phyloP scores from a whole-genome alignment of 2,888 invertebrate genomes.

The Protodeltote pygarga region DNA sequence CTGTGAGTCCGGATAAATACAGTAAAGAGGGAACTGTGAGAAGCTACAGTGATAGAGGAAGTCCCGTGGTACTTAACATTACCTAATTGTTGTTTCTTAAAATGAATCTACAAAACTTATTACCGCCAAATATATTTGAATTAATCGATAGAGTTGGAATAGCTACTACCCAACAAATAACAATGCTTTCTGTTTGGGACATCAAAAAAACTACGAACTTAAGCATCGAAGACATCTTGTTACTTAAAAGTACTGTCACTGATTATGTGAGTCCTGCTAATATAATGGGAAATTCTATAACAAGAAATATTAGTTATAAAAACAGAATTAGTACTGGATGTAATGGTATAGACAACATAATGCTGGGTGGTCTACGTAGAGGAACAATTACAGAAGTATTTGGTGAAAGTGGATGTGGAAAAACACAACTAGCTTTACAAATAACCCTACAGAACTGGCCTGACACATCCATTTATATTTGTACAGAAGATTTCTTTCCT shows the following conservation, averaged over 20 bases:
- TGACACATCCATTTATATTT: slow-evolving; percentile 88
- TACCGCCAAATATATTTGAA: slow-evolving; percentile 69
- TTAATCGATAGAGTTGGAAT: slow-evolving; percentile 68
- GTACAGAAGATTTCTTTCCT: slow-evolving; percentile 91
- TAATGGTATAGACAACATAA: slow-evolving; percentile 84
- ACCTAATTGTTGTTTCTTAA: not conserved
- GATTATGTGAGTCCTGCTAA: slow-evolving; percentile 55
- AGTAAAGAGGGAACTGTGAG: too few species aligned
- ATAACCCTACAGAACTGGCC: slow-evolving; percentile 89
- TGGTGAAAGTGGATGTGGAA: slow-evolving; percentile 93
- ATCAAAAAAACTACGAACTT: slow-evolving; percentile 74
- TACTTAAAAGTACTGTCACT: slow-evolving; percentile 67
- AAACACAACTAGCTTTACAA: slow-evolving; percentile 93
- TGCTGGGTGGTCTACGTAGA: slow-evolving; percentile 89
- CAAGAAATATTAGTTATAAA: slow-evolving; percentile 42
- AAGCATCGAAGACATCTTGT: slow-evolving; percentile 62
- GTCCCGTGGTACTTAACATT: not conserved
- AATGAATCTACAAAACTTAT: slow-evolving; percentile 21
- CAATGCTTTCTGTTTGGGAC: slow-evolving; percentile 69
- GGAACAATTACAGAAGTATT: slow-evolving; percentile 92
- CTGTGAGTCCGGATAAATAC: too few species aligned
- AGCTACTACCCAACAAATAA: slow-evolving; percentile 67
- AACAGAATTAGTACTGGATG: slow-evolving; percentile 85
- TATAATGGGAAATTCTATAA: slow-evolving; percentile 55
- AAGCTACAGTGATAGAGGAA: too few species aligned